Conservation (phyloP, 2,888 invertebrate species). For the Eurytoma californica region DNA sequence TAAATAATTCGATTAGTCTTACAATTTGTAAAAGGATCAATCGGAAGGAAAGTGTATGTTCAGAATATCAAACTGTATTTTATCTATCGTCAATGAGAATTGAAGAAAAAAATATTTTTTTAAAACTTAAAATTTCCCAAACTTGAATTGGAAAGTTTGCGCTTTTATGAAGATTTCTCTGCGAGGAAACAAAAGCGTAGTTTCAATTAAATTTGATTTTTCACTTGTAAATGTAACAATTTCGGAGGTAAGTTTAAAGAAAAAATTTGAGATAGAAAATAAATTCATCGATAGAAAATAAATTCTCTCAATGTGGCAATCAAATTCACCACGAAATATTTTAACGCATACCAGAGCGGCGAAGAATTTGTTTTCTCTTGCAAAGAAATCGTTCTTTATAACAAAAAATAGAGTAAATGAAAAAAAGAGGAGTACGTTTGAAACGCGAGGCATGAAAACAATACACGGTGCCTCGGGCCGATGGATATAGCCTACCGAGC, state of each 20-base stretch:
- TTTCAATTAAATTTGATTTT: no score
- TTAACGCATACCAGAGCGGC: background rate
- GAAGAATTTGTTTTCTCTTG: slow-evolving; percentile 1
- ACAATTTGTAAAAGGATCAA: no score
- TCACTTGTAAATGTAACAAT: no score
- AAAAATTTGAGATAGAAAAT: background rate
- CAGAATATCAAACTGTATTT: no score
- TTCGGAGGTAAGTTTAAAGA: background rate
- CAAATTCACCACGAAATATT: background rate
- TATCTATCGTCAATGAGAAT: no score
- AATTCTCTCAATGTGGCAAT: background rate
- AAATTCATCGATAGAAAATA: background rate
- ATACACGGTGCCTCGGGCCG: slow-evolving; percentile 24
- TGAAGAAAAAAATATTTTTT: no score
- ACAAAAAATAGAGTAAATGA: background rate
- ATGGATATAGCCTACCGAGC: slow-evolving; percentile 16
- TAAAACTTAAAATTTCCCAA: no score
- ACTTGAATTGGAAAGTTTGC: no score
- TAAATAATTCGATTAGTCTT: no score
- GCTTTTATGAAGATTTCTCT: no score
- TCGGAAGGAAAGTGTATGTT: no score
- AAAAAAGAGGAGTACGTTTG: slow-evolving; percentile 16
- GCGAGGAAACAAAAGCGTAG: no score
- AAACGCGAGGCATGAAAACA: slow-evolving; percentile 25
- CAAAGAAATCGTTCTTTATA: slow-evolving; percentile 34